These are phyloP conservation scores for Plusia festucae DNA, from an alignment of 2,888 invertebrate genomes.

Conservation along the genomic window DNA sequence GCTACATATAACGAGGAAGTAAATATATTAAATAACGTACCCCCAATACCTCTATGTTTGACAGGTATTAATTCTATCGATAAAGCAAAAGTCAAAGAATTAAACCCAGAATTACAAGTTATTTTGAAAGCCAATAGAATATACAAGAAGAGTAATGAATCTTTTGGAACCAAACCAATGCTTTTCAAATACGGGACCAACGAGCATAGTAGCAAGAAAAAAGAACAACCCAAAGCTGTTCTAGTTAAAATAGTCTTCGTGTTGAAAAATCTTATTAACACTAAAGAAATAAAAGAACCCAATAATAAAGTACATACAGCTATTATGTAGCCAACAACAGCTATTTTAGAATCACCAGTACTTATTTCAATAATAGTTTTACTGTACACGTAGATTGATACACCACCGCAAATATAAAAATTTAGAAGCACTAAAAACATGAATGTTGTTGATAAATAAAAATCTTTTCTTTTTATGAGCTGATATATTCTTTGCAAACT, in stretches of 20 bases:
- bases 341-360: neutral
- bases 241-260: constrained; percentile 33
- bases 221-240: constrained; percentile 18
- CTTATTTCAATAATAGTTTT: constrained; percentile 5
- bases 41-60: constrained; percentile 54
- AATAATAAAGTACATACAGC: neutral
- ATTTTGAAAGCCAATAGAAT: constrained; percentile 29
- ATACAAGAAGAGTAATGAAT: constrained; percentile 19
- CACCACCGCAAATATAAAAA: constrained; percentile 8
- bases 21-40: constrained; percentile 36
- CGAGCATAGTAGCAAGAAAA: constrained; percentile 12
- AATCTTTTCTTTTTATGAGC: constrained; percentile 7
- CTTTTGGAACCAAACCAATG: constrained; percentile 8
- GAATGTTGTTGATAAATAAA: neutral
- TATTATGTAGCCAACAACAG: constrained; percentile 9
- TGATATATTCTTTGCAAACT: neutral
- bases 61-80: constrained; percentile 55
- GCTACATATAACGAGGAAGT: constrained; percentile 36
- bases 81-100: constrained; percentile 32
- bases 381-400: constrained; percentile 7
- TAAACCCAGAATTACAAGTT: constrained; percentile 38
- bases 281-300: constrained; percentile 35
- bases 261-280: constrained; percentile 35
- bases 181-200: constrained; percentile 6
- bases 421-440: constrained; percentile 12